Percentiles rank a stretch among this genome's conserved stretches.
These are phyloP conservation scores for Rallus crepitans DNA, from an alignment of 2,797 vertebrate species.

Conservation along the genomic window DNA sequence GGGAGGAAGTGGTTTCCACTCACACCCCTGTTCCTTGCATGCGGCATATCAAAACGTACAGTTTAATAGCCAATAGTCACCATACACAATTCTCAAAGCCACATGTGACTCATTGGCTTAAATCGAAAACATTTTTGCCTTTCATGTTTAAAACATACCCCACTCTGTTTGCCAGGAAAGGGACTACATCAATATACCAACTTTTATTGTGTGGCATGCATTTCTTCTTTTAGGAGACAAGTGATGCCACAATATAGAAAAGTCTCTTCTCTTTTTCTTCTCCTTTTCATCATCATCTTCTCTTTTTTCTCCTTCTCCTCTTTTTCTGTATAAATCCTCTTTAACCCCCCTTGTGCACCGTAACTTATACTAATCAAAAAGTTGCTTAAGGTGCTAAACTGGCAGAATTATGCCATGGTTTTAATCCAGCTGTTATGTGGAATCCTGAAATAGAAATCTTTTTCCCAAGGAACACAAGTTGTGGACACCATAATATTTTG, in stretches of 20 bases:
- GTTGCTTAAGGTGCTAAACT: background rate
- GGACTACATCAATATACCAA: background rate
- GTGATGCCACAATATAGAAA: background rate
- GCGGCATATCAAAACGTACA: background rate
- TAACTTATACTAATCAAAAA: background rate
- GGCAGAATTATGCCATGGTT: background rate
- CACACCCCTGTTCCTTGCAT: background rate
- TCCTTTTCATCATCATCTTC: too few species aligned
- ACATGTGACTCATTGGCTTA: background rate
- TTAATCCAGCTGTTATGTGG: background rate
- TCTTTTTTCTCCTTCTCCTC: too few species aligned
- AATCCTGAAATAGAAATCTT: background rate
- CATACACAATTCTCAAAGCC: background rate
- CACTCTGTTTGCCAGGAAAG: background rate
- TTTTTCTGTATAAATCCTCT: background rate
- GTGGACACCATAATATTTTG: background rate
- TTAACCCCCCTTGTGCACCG: background rate
- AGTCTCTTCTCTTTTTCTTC: background rate
- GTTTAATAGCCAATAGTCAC: background rate
- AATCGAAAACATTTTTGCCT: background rate
- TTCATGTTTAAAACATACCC: background rate
- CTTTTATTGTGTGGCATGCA: background rate
- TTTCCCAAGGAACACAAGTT: background rate
- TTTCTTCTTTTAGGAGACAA: background rate
- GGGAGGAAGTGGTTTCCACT: background rate